phyloP scores from a whole-genome alignment of 2,888 invertebrate genomes.

The Agrochola macilenta region DNA sequence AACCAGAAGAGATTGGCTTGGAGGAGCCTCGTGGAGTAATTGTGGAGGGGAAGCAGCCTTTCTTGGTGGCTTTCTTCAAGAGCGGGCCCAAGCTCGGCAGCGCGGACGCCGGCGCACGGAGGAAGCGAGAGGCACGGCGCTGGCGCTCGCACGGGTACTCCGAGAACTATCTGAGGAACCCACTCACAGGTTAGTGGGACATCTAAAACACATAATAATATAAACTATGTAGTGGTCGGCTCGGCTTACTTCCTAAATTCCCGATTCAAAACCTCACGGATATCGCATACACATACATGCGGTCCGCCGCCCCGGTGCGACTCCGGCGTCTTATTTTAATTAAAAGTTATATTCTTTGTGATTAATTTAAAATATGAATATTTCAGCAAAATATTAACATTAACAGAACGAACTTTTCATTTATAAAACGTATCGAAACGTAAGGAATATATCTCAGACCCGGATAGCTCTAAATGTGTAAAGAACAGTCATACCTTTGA shows the following conservation, averaged over 20 bases:
- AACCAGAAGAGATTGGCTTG: slow-evolving; percentile 96
- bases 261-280: not conserved
- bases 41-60: slow-evolving; percentile 95
- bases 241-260: not conserved
- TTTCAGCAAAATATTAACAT: no score
- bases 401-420: no score
- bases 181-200: slow-evolving; percentile 84
- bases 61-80: slow-evolving; percentile 97
- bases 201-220: not conserved
- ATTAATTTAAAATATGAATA: no score
- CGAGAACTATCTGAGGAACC: slow-evolving; percentile 90
- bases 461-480: slow-evolving; percentile 6
- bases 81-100: slow-evolving; percentile 89
- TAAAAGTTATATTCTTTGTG: no score
- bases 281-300: no score
- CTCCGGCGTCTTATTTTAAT: no score
- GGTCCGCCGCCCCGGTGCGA: no score
- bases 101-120: slow-evolving; percentile 90
- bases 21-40: slow-evolving; percentile 92
- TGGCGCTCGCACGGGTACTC: slow-evolving; percentile 88
- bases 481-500: not conserved
- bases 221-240: not conserved
- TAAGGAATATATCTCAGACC: no score
- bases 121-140: slow-evolving; percentile 91
- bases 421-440: no score